Evolutionary conservation across 2,113 vertebrate genomes (phyloP), one percentile per base, ranked within the genome.

Genomic region (Prunella himalayana): DNA sequence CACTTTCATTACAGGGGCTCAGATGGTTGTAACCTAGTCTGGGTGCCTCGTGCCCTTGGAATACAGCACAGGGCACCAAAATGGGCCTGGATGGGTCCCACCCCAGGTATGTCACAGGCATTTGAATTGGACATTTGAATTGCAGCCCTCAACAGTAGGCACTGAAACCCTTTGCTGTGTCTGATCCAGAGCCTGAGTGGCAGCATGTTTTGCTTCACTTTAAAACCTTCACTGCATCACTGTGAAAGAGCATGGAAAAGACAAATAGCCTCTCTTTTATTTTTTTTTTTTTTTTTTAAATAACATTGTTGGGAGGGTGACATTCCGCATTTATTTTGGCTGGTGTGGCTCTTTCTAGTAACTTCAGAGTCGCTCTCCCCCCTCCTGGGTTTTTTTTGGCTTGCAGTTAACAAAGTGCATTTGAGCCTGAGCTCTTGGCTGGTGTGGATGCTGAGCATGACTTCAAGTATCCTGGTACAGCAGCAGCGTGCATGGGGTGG

Each of bases 361-460:
- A 91, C 42, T 89, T 94, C 49, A 90, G 66, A 0, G 0, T 77
- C 5, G 9, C 31, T 80, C 28, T 76, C 17, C 27, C 57, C 6
- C 12, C 14, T 72, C 53, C 50, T 72, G 39, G 33, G 10, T 6
- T 45, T 59, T 79, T 79, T 79, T 88, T 90, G 54, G 54, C 92
- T 80, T 63, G 41, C 25, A 15, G 61, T 72, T 94, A 71, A 66
- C 72, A 42, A 91, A 91, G 75, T 60, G 60, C 79, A 22, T 3
- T 88, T 60, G 88, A 90, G 53, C 68, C 82, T 7, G 56, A 86
- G 49, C 54, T 3, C 65, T 95, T 92, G 90, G 56, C 86, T 80
- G 0, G 0, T 82, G 68, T 76, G 0, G 1, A 20, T 60, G 75
- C 2, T 0, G 51, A 66, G 75, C 50, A 13, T 49, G 87, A 37